Conservation (phyloP, 2,888 invertebrate species). For the Trachelus stipa region DNA sequence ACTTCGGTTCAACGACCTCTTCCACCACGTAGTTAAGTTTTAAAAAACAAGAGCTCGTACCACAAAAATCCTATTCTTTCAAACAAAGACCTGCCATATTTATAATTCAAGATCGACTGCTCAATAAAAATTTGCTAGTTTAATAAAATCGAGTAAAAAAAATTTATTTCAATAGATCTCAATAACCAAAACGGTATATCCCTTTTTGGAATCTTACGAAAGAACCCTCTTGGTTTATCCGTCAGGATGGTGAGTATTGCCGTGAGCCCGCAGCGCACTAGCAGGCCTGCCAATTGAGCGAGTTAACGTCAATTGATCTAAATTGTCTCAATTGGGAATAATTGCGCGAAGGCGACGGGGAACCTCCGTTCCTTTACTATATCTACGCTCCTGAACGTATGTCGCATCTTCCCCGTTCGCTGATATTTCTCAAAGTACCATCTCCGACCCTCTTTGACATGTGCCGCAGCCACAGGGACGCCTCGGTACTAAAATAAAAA, state of each 20-base stretch:
- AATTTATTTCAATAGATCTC: not conserved
- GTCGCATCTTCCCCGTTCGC: not conserved
- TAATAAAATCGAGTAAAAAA: not conserved
- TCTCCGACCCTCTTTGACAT: not conserved
- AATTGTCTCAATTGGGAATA: constrained; percentile 64
- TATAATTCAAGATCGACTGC: not conserved
- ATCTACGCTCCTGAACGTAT: constrained; percentile 12
- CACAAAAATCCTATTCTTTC: not conserved
- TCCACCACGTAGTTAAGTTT: not conserved
- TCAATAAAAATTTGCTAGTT: not conserved
- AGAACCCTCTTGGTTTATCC: constrained; percentile 23
- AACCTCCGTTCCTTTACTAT: constrained; percentile 50
- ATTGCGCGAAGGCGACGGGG: constrained; percentile 64
- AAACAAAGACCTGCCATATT: not conserved
- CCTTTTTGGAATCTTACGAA: not conserved
- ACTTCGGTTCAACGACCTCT: not conserved
- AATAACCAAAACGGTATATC: not conserved
- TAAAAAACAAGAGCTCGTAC: not conserved
- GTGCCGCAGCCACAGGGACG: constrained; percentile 14
- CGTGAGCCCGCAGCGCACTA: constrained; percentile 36
- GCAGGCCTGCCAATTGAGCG: constrained; percentile 58
- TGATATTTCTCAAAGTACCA: not conserved
- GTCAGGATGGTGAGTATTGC: constrained; percentile 21
- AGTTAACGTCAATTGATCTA: constrained; percentile 65
- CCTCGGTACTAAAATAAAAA: constrained; percentile 9